A percentile compares a stretch with the other conserved stretches of the same genome.
Evolutionary conservation across 2,888 invertebrate genomes (phyloP).

Genomic region (Dolichomitus sp.): DNA sequence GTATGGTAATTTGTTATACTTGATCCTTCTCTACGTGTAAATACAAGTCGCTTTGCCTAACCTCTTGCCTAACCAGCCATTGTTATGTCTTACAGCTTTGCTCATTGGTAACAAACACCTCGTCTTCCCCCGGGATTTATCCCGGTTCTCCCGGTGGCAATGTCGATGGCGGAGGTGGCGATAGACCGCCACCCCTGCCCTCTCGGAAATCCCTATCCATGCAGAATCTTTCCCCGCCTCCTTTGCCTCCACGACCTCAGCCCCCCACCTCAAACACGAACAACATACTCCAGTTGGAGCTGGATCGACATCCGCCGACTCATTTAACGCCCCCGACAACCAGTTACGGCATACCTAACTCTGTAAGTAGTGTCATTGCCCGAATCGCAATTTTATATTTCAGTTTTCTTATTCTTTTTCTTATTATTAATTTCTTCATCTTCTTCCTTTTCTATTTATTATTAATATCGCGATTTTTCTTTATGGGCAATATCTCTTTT

Average conservation of each 20-base stretch:
- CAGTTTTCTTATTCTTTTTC: slow-evolving; percentile 32
- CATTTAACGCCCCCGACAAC: slow-evolving; percentile 85
- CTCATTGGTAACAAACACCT: slow-evolving; percentile 85
- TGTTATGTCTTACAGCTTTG: slow-evolving; percentile 86
- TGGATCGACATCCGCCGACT: slow-evolving; percentile 85
- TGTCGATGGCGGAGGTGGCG: slow-evolving; percentile 80
- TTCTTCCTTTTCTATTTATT: slow-evolving; percentile 30
- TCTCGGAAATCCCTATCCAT: slow-evolving; percentile 85
- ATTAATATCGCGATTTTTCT: background rate
- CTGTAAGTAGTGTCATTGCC: slow-evolving; percentile 85
- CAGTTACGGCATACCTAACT: slow-evolving; percentile 85
- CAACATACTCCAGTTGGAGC: slow-evolving; percentile 82
- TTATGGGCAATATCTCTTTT: background rate
- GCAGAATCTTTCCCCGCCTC: slow-evolving; percentile 87
- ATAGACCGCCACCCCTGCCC: slow-evolving; percentile 85
- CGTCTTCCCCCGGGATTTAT: slow-evolving; percentile 83
- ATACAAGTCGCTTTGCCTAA: slow-evolving; percentile 74
- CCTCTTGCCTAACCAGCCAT: slow-evolving; percentile 81
- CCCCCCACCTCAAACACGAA: slow-evolving; percentile 83
- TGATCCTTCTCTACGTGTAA: background rate
- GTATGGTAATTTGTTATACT: background rate
- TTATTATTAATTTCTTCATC: slow-evolving; percentile 15
- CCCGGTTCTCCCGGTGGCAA: slow-evolving; percentile 78
- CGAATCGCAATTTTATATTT: slow-evolving; percentile 53
- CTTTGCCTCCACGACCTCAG: slow-evolving; percentile 89